Evolutionary conservation across 2,797 vertebrate species (phyloP), one percentile per base, ranked within the genome.

Genomic region (Falco rusticolus): DNA sequence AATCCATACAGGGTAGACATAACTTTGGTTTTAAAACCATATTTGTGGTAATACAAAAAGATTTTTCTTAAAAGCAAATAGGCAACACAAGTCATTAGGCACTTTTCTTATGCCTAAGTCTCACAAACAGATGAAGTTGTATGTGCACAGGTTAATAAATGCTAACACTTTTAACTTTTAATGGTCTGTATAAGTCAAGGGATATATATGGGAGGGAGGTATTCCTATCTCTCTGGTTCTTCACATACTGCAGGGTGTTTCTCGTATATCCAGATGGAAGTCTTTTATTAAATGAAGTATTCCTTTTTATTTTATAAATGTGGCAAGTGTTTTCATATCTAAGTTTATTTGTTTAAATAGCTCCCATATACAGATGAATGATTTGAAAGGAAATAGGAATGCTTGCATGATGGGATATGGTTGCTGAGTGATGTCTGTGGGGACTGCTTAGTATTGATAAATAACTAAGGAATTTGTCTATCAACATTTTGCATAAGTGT

Each of bases 401-500:
- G 47, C 76, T 85, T 93, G 64, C 61, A 60, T 92, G 87, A 97
- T 66, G 60, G 92, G 53, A 92, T 95, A 90, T 61, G 47, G 84
- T 34, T 96, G 87, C 70, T 89, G 88, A 98, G 92, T 94, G 95
- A 97, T 83, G 82, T 89, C 89, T 93, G 84, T 72, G 51, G 95
- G 77, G 90, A 95, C 94, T 92, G 56, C 63, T 93, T 74, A 66
- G 53, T 85, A 72, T 88, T 96, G 90, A 96, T 97, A 96, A 97
- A 96, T 84, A 97, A 93, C 75, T 83, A 88, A 78, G 34, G 96
- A 96, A 95, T 96, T 97, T 92, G 93, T 85, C 93, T 97, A 88
- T 57, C 94, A 95, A 80, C 68, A 89, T 78, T 94, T 94, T 97
- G 57, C 77, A 91, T 83, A 87, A 81, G 75, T 63, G 85, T 84